phyloP scores from a whole-genome alignment of 2,888 invertebrate genomes.

The Tenthredo livida region DNA sequence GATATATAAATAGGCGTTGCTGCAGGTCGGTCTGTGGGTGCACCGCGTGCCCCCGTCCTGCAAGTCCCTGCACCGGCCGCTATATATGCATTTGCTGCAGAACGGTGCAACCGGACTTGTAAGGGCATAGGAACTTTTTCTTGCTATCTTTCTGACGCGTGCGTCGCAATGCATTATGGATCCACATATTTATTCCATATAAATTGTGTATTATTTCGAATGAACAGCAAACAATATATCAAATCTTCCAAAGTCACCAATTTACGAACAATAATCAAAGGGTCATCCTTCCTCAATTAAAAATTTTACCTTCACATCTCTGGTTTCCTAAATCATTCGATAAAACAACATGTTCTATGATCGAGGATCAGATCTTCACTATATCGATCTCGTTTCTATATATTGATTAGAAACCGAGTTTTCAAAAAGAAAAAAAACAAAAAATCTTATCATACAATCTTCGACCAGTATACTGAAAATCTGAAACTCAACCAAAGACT shows the following conservation, averaged over 20 bases:
- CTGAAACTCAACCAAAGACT: not conserved
- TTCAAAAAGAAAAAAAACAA: not conserved
- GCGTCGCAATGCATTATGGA: constrained; percentile 38
- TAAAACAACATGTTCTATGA: not conserved
- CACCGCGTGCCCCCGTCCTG: not conserved
- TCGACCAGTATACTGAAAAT: not conserved
- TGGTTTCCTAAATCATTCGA: not conserved
- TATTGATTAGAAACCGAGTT: not conserved
- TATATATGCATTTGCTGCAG: constrained; percentile 22
- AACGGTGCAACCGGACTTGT: constrained; percentile 55
- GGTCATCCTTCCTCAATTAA: not conserved
- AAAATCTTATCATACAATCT: not conserved
- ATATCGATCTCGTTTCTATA: not conserved
- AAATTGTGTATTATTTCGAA: not conserved
- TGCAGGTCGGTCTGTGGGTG: constrained; percentile 44
- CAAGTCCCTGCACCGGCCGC: not conserved
- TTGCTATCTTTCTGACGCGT: constrained; percentile 56
- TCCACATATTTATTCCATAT: constrained; percentile 8
- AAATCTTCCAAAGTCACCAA: not conserved
- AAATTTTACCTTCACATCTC: not conserved
- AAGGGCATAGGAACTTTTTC: constrained; percentile 58
- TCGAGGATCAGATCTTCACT: not conserved
- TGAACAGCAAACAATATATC: not conserved
- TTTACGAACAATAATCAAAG: not conserved
- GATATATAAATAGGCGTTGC: constrained; percentile 50